Conservation (phyloP, 2,888 invertebrate species). For the Drosophila setosimentum region DNA sequence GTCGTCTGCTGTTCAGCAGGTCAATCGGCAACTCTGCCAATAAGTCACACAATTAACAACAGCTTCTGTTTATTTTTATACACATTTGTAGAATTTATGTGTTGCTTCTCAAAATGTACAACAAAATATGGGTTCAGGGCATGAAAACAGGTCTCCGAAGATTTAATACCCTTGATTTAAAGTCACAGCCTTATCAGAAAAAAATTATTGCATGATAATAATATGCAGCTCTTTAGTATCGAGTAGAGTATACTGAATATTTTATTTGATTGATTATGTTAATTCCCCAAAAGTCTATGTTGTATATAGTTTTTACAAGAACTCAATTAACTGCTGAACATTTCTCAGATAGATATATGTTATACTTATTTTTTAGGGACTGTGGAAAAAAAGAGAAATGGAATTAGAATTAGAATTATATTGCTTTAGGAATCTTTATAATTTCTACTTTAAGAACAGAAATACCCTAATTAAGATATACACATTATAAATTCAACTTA, state of each 20-base stretch:
- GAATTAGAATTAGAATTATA: too few relatives aligned
- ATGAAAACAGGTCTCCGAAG: background rate
- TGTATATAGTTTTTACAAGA: background rate
- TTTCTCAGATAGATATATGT: background rate
- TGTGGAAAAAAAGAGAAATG: background rate
- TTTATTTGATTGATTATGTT: background rate
- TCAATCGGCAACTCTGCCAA: constrained; percentile 42
- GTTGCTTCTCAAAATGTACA: constrained; percentile 31
- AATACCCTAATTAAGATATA: background rate
- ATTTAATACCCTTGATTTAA: background rate
- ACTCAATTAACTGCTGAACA: background rate
- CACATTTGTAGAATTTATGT: constrained; percentile 31
- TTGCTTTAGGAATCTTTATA: background rate
- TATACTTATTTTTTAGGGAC: background rate
- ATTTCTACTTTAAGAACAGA: background rate
- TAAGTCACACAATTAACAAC: constrained; percentile 54
- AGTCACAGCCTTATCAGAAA: background rate
- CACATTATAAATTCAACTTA: background rate
- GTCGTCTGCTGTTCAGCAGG: constrained; percentile 29
- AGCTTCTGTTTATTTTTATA: constrained; percentile 32
- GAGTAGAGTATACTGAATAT: background rate
- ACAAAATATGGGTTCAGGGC: background rate
- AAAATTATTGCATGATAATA: background rate
- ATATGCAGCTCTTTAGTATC: too few relatives aligned
- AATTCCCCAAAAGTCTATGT: background rate